Conservation (phyloP, 2,888 invertebrate genomes). For the Heterodera filipjevi region DNA sequence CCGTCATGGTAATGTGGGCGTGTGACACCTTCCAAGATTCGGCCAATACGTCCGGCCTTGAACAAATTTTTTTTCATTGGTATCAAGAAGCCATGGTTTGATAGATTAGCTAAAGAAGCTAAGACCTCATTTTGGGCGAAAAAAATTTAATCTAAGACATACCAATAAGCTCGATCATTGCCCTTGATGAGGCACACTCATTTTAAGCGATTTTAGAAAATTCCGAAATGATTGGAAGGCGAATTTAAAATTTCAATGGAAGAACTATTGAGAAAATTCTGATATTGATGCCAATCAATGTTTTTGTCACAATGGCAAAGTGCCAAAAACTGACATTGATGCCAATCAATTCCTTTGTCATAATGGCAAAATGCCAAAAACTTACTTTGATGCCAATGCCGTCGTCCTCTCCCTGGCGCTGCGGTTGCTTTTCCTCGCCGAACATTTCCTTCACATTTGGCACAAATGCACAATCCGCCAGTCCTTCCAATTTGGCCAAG, state of each 20-base stretch:
- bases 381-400: not conserved
- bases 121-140: no score
- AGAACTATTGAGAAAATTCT: no score
- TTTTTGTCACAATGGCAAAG: no score
- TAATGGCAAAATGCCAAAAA: not conserved
- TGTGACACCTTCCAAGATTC: conserved; percentile 25
- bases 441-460: conserved; percentile 23
- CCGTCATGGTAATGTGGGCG: conserved; percentile 31
- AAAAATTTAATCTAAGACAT: no score
- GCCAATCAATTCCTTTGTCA: not conserved
- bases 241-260: no score
- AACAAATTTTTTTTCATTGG: not conserved
- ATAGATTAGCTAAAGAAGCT: no score
- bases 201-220: no score
- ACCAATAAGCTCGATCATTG: no score
- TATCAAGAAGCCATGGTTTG: not conserved
- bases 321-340: not conserved
- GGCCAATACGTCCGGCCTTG: conserved; percentile 1
- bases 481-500: conserved; percentile 25
- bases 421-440: not conserved
- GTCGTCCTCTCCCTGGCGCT: not conserved
- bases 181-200: no score
- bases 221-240: no score
- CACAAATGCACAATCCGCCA: conserved; percentile 34
- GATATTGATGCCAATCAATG: no score